Evolutionary conservation across 2,888 invertebrate species (phyloP).

Genomic region (Cosmia pyralina): DNA sequence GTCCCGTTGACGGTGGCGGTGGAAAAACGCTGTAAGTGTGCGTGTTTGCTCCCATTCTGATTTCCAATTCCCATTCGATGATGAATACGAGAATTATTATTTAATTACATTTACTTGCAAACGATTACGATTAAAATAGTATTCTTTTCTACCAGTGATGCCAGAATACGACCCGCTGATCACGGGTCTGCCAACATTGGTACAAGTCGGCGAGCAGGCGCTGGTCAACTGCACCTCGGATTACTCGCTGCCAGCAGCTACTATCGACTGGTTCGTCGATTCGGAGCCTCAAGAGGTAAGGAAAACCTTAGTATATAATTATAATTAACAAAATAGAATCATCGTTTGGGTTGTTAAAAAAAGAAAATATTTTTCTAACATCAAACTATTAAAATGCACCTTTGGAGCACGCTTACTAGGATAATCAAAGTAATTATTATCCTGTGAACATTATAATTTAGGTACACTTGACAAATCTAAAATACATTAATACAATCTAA

Average conservation of each 20-base stretch:
- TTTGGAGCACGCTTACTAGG: no score
- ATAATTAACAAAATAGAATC: neutral
- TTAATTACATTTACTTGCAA: neutral
- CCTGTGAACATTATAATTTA: no score
- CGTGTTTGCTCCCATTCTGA: neutral
- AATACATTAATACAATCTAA: no score
- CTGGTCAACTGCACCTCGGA: constrained; percentile 87
- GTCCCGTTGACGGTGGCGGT: no score
- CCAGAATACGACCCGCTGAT: constrained; percentile 87
- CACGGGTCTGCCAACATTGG: constrained; percentile 84
- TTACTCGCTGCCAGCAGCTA: constrained; percentile 85
- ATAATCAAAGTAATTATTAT: no score
- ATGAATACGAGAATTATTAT: neutral
- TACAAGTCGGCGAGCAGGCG: constrained; percentile 84
- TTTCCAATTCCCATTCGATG: neutral
- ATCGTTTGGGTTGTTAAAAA: neutral
- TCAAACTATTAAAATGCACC: no score
- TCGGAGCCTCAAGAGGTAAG: constrained; percentile 85
- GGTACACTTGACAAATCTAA: no score
- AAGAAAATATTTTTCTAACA: neutral
- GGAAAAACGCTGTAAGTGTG: neutral
- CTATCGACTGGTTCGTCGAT: constrained; percentile 87
- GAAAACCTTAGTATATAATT: neutral
- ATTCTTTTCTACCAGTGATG: constrained; percentile 73
- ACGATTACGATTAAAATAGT: neutral